These are phyloP conservation scores for Mizuhopecten yessoensis DNA, from an alignment of 1,140 invertebrate species.

Conservation along the genomic window DNA sequence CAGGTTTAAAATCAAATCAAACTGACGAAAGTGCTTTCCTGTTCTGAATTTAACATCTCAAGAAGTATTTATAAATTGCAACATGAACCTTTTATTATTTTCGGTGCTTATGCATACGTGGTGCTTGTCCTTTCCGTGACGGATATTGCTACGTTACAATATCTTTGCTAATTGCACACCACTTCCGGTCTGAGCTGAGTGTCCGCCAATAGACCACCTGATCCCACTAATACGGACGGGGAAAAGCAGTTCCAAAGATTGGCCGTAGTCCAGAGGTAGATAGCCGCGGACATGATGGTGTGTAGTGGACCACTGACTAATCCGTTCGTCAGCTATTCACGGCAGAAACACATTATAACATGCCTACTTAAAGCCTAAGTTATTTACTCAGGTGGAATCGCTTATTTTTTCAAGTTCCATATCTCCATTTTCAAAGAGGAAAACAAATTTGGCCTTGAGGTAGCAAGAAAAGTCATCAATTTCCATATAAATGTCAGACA, in stretches of 20 bases:
- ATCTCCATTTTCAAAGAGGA: slow-evolving; percentile 8
- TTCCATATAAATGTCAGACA: not conserved
- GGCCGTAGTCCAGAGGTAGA: not conserved
- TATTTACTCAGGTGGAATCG: not conserved
- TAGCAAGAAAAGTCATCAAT: not conserved
- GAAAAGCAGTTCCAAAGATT: not conserved
- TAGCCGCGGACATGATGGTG: not conserved
- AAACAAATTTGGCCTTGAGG: not conserved
- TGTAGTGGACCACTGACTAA: not conserved
- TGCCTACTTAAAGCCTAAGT: not conserved
- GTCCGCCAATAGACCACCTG: not conserved
- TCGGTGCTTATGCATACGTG: too few relatives aligned
- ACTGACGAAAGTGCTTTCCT: not conserved
- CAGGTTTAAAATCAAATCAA: not conserved
- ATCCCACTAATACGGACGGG: not conserved
- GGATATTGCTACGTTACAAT: not conserved
- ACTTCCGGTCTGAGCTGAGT: not conserved
- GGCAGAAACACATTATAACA: not conserved
- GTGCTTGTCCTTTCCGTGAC: not conserved
- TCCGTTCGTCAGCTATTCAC: not conserved
- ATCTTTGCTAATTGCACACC: not conserved
- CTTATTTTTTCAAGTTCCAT: not conserved
- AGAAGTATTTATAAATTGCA: not conserved
- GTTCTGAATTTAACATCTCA: not conserved
- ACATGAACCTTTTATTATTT: too few relatives aligned